phyloP scores from a whole-genome alignment of 2,888 invertebrate species.

The Hymenopus coronatus region DNA sequence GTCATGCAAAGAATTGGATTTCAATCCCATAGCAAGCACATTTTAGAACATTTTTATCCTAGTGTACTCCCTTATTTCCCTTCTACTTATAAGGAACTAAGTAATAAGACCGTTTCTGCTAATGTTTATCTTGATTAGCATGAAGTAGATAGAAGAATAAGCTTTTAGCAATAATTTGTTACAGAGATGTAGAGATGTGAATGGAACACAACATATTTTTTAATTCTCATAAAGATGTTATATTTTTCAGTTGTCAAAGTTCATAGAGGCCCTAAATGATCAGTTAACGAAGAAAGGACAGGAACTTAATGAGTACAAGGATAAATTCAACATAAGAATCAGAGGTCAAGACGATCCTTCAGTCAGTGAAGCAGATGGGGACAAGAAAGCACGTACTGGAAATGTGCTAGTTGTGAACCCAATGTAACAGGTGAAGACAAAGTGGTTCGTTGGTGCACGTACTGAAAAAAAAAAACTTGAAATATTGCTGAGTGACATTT shows the following conservation, averaged over 20 bases:
- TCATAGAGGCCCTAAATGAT: constrained; percentile 74
- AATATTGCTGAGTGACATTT: not conserved
- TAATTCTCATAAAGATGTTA: not conserved
- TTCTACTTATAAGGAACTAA: too few species aligned
- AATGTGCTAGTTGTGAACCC: constrained; percentile 31
- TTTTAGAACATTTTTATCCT: too few species aligned
- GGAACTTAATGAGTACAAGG: constrained; percentile 90
- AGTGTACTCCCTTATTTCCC: too few species aligned
- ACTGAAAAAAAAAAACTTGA: not conserved
- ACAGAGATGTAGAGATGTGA: too few species aligned
- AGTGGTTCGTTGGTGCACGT: not conserved
- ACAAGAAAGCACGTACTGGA: constrained; percentile 30
- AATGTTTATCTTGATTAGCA: too few species aligned
- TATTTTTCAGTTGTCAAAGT: constrained; percentile 65
- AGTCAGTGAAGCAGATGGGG: constrained; percentile 35
- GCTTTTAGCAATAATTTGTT: too few species aligned
- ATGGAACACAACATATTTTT: too few species aligned
- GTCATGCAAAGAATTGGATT: too few species aligned
- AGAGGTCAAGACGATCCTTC: constrained; percentile 58
- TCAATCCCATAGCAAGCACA: too few species aligned
- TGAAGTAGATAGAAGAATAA: too few species aligned
- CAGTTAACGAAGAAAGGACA: constrained; percentile 82
- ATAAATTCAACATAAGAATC: constrained; percentile 83
- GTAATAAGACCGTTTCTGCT: too few species aligned
- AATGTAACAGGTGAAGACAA: not conserved